Base-by-base conservation (phyloP, 2,113 vertebrate species). In the Saimiri boliviensis region DNA sequence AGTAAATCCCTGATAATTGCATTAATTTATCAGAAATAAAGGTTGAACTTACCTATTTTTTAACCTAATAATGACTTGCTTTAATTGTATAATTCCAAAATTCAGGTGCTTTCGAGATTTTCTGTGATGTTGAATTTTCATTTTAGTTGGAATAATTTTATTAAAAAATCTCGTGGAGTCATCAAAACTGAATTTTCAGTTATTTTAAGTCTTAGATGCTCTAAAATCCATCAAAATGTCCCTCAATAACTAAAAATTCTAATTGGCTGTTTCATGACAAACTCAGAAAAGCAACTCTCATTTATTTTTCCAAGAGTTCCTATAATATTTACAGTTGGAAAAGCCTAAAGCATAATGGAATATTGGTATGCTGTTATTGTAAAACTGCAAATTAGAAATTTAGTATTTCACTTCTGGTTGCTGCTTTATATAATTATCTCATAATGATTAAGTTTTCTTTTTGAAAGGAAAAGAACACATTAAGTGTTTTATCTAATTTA, bases 1-100 rank as follows among this genome's bases (percentile, higher is more conserved):
- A 91, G 35, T 60, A 88, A 77, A 37, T 63, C 32, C 83, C 52
- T 82, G 27, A 7, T n/a, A 76, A 82, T 35, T 91, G 1, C 85
- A 86, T 86, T 77, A 32, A 66, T 35, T 97, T 89, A 49, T 27
- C 12, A 81, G 47, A 74, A 94, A 91, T 40, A 37, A 84, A 89
- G 17, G 20, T 27, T 93, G 37, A 76, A 20, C 6, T 25, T 70
- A 63, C 8, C 23, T 89, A 70, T 79, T 86, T 47, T 86, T 32
- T 56, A 56, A 45, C 42, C 23, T 84, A 90, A 73, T 49, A 35
- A 47, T 83, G 25, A 10, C 8, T 91, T 88, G 10, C 2, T 86
- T 84, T 82, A 77, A 96, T 70, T 90, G 5, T 68, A n/a, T 66
- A 49, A 81, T 70, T 49, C 27, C 76, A 74, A 76, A 86, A 58